A percentile compares a stretch with the other conserved stretches of the same genome.
These are phyloP conservation scores for Anoplophora glabripennis DNA, from an alignment of 1,140 invertebrate species.

Conservation along the genomic window DNA sequence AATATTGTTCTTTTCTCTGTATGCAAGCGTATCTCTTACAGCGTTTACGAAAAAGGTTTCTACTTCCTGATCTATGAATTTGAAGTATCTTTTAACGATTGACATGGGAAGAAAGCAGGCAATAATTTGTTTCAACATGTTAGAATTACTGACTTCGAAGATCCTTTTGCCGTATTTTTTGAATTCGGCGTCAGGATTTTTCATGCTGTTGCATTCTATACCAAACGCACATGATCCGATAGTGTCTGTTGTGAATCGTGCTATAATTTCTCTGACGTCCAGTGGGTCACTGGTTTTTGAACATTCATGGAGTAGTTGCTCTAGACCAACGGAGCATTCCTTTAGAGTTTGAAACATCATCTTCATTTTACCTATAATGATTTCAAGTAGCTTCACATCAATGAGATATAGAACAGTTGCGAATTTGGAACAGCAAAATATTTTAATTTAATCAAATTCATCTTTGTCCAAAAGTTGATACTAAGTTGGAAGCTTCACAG, in stretches of 20 bases:
- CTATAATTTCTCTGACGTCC: slow-evolving; percentile 10
- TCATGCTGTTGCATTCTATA: slow-evolving; percentile 44
- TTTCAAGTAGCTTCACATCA: too few species aligned
- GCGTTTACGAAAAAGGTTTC: slow-evolving; percentile 49
- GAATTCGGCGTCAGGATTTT: slow-evolving; percentile 51
- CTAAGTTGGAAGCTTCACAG: too few species aligned
- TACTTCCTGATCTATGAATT: background rate
- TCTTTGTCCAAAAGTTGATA: too few species aligned
- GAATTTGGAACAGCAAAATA: too few species aligned
- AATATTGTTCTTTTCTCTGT: slow-evolving; percentile 52
- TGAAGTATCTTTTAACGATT: background rate
- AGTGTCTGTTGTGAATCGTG: slow-evolving; percentile 23
- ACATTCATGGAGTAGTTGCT: slow-evolving; percentile 45
- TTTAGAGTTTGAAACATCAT: slow-evolving; percentile 45
- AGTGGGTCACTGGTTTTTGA: slow-evolving; percentile 9
- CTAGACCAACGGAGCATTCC: slow-evolving; percentile 35
- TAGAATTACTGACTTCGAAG: background rate
- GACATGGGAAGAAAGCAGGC: background rate
- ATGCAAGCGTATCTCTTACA: slow-evolving; percentile 18
- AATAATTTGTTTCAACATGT: slow-evolving; percentile 7
- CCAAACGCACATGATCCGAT: slow-evolving; percentile 47
- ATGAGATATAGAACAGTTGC: too few species aligned
- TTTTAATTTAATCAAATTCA: too few species aligned
- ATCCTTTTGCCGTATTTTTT: slow-evolving; percentile 30
- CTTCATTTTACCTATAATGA: slow-evolving; percentile 48